Conservation (phyloP, 2,888 invertebrate species). For the Lagria hirta region DNA sequence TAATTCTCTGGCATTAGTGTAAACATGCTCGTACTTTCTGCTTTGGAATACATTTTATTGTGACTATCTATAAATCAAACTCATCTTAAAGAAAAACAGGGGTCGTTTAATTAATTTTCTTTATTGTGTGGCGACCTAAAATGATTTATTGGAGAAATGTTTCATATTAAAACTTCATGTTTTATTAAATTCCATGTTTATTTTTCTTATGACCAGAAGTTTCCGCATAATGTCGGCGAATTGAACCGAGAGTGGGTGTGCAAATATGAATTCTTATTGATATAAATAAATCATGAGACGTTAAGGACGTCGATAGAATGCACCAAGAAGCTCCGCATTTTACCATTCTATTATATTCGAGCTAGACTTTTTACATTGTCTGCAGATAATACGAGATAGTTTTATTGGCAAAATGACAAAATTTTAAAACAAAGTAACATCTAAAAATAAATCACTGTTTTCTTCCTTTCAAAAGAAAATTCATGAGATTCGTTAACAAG, state of each 20-base stretch:
- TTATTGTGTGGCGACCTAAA: constrained; percentile 31
- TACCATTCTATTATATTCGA: not conserved
- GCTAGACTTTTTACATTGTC: not conserved
- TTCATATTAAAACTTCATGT: constrained; percentile 31
- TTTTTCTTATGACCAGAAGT: constrained; percentile 29
- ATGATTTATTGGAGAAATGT: constrained; percentile 34
- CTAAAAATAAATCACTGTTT: not conserved
- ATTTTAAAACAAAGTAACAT: constrained; percentile 1
- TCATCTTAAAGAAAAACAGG: constrained; percentile 19
- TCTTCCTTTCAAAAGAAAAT: constrained; percentile 1
- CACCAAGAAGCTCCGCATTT: constrained; percentile 2
- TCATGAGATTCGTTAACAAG: constrained; percentile 14
- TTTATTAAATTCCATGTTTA: constrained; percentile 34
- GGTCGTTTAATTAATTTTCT: constrained; percentile 36
- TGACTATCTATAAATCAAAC: constrained; percentile 34
- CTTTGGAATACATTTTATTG: too few species aligned
- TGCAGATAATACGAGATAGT: not conserved
- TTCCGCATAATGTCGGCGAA: constrained; percentile 31
- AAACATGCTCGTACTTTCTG: too few species aligned
- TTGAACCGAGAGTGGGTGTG: constrained; percentile 26
- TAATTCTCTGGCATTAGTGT: too few species aligned
- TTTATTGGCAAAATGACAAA: constrained; percentile 1
- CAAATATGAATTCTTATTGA: constrained; percentile 32
- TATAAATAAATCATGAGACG: constrained; percentile 39
- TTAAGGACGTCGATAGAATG: constrained; percentile 9